Conservation (phyloP, 2,888 invertebrate species). For the Trachelus troglodyta region DNA sequence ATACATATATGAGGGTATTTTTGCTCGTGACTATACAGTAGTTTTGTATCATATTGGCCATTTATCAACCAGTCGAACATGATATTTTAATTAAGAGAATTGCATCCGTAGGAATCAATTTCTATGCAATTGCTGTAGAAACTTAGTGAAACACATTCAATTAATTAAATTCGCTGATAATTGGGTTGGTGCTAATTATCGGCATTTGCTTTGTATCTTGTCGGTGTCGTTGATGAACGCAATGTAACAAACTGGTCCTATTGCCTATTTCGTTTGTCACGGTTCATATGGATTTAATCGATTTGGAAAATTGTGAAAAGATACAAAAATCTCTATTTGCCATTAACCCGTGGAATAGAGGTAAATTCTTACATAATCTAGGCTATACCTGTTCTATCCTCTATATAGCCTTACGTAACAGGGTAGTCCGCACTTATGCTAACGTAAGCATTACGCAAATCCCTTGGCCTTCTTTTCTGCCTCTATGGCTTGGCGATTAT, state of each 20-base stretch:
- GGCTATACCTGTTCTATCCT: background rate
- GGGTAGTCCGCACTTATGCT: background rate
- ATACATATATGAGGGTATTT: no score
- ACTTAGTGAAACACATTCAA: background rate
- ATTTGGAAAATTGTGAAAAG: no score
- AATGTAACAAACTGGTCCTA: background rate
- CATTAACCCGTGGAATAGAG: no score
- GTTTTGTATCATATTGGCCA: background rate
- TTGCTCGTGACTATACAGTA: background rate
- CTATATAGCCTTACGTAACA: background rate
- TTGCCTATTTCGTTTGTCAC: background rate
- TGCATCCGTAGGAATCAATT: background rate
- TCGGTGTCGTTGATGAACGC: background rate
- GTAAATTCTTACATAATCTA: background rate
- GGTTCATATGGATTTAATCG: background rate
- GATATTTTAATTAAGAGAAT: background rate
- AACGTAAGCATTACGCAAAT: background rate
- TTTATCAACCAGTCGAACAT: background rate
- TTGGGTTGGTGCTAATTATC: background rate
- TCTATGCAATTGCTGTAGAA: background rate
- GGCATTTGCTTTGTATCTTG: background rate
- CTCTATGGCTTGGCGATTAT: conserved; percentile 16
- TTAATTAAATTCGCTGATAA: background rate
- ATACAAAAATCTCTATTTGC: no score
- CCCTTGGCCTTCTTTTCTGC: conserved; percentile 8